phyloP scores from a whole-genome alignment of 2,113 vertebrate species.

The Colius striatus region DNA sequence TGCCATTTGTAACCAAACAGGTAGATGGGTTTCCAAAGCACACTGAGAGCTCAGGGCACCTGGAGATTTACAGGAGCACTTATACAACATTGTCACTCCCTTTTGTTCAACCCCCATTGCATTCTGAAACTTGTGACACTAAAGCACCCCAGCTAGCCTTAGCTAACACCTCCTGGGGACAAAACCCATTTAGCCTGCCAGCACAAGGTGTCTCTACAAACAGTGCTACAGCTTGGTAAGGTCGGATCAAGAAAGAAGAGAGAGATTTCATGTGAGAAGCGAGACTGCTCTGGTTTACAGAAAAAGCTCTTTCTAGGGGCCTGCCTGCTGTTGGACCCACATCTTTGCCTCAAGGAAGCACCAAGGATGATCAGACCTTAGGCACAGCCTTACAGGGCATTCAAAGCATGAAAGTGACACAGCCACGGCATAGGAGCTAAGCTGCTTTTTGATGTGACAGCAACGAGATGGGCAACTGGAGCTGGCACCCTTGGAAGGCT shows the following conservation, averaged over 20 bases:
- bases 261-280: not conserved
- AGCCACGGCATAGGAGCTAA: fast-evolving
- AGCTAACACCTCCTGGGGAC: not conserved
- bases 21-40: not conserved
- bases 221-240: not conserved
- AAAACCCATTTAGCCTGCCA: not conserved
- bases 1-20: not conserved
- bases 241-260: not conserved
- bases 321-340: not conserved
- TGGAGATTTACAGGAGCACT: not conserved
- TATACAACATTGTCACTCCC: not conserved
- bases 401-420: not conserved
- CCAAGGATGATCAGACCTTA: not conserved
- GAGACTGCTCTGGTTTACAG: not conserved
- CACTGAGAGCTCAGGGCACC: not conserved
- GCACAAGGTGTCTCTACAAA: not conserved
- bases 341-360: not conserved
- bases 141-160: not conserved
- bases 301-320: not conserved
- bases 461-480: not conserved
- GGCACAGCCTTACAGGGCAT: not conserved
- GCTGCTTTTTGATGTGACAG: not conserved
- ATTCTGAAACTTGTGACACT: not conserved
- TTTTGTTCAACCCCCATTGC: not conserved
- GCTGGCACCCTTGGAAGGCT: not conserved